These are phyloP conservation scores for Cygnus atratus DNA, from an alignment of 2,113 vertebrate species.

Conservation along the genomic window DNA sequence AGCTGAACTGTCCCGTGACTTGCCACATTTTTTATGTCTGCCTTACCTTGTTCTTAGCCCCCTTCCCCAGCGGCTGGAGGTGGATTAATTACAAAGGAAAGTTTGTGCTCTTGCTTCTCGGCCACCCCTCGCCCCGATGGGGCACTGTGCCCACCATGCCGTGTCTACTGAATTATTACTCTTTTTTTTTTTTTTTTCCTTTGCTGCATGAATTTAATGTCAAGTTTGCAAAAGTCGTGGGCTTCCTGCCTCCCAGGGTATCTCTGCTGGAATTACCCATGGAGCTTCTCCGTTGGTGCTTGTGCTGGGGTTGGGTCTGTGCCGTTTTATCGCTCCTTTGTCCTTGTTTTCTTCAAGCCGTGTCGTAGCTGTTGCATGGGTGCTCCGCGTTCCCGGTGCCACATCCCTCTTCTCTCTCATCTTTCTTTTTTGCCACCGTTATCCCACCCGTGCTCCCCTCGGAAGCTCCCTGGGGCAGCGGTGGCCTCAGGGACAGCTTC, in stretches of 20 bases:
- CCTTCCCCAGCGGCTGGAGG: background rate
- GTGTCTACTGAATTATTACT: background rate
- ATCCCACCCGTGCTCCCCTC: background rate
- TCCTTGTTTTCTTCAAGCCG: background rate
- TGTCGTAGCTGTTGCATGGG: conserved; percentile 21
- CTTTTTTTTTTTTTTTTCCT: background rate
- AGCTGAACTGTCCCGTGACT: background rate
- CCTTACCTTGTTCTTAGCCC: background rate
- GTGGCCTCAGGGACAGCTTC: conserved; percentile 4
- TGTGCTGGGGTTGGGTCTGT: background rate
- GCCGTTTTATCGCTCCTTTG: background rate
- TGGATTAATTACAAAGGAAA: background rate
- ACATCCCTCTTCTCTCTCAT: background rate
- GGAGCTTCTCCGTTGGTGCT: background rate
- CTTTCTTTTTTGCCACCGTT: background rate
- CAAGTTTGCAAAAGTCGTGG: background rate
- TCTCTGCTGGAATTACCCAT: background rate
- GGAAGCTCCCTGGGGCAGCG: background rate
- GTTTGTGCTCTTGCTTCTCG: background rate
- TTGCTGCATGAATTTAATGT: accelerated
- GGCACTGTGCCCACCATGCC: background rate
- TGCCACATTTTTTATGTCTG: background rate
- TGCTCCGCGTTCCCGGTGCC: background rate
- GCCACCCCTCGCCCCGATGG: background rate
- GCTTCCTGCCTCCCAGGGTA: background rate